These are phyloP conservation scores for Congeria kusceri DNA, from an alignment of 2,888 invertebrate genomes.

Conservation along the genomic window DNA sequence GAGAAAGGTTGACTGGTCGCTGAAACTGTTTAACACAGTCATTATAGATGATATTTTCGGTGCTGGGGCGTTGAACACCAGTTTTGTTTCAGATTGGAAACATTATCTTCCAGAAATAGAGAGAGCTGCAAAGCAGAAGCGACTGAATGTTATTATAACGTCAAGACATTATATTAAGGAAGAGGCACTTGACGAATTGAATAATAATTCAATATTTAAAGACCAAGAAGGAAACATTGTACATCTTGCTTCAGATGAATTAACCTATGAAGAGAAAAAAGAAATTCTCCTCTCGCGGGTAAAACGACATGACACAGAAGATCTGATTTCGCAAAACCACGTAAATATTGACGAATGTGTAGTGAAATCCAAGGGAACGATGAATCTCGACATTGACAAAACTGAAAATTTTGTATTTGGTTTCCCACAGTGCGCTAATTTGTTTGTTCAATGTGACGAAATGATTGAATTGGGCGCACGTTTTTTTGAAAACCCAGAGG, in stretches of 20 bases:
- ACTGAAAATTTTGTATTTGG: constrained; percentile 21
- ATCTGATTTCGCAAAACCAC: not conserved
- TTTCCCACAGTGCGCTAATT: constrained; percentile 20
- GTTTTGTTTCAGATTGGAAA: constrained; percentile 34
- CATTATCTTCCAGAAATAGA: constrained; percentile 30
- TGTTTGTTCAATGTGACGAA: constrained; percentile 13
- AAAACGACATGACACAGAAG: not conserved
- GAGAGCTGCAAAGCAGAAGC: constrained; percentile 13
- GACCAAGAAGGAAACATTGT: constrained; percentile 8
- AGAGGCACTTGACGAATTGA: constrained; percentile 20
- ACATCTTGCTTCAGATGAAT: constrained; percentile 6
- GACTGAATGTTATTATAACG: constrained; percentile 40
- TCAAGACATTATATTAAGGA: constrained; percentile 48
- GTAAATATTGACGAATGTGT: not conserved
- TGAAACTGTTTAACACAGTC: constrained; percentile 31
- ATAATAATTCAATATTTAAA: constrained; percentile 1
- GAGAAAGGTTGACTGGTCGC: constrained; percentile 33
- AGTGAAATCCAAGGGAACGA: not conserved
- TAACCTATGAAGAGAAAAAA: constrained; percentile 20
- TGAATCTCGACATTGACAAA: not conserved
- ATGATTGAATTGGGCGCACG: constrained; percentile 9
- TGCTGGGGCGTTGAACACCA: constrained; percentile 41
- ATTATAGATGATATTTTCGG: constrained; percentile 58
- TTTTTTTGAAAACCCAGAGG: constrained; percentile 19
- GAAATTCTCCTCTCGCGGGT: constrained; percentile 9